Base-by-base conservation (phyloP, 2,113 vertebrate genomes). In the Stegastes partitus region DNA sequence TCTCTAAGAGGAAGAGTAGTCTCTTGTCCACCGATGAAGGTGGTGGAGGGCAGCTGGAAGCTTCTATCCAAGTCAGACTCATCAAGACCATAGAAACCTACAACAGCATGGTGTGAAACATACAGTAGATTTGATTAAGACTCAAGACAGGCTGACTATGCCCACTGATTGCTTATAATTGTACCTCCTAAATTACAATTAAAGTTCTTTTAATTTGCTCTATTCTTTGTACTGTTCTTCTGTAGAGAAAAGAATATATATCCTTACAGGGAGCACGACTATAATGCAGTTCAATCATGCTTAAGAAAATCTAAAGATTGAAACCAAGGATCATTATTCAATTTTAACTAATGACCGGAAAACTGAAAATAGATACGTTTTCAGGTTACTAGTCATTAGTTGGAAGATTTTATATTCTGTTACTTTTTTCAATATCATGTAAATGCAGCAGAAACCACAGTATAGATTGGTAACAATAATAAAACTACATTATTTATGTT, bases 1-100 rank as follows among this genome's bases (percentile, higher is more conserved):
- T 98, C 97, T 39, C 94, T 93, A 18, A 98, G 95, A 0, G 96
- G 95, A 57, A 98, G 95, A 4, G 95, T 96, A 0, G 94, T 91
- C 54, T 96, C 94, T 4, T 92, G 95, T 61, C 97, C 97, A 19
- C 96, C 96, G 22, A 98, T 98, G 93, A 98, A 98, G 12, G 96
- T 97, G 68, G 97, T 98, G 7, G 94, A 94, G 50, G 97, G 97
- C 80, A 97, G 92, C 63, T 94, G 97, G 91, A 99, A 99, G 65
- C 95, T 95, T 75, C 96, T 96, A 87, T 96, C 96, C 9, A 98
- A 92, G 82, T 97, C 96, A 11, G 96, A 96, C 84, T 98, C 96
- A 2, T 96, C 91, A 63, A 97, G 93, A 70, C 96, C 95, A 0
- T 98, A 98, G 90, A 97, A 97, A 28, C 94, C 97, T 98, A 87